phyloP scores from a whole-genome alignment of 1,140 invertebrate species.

The Heterodera carotae region DNA sequence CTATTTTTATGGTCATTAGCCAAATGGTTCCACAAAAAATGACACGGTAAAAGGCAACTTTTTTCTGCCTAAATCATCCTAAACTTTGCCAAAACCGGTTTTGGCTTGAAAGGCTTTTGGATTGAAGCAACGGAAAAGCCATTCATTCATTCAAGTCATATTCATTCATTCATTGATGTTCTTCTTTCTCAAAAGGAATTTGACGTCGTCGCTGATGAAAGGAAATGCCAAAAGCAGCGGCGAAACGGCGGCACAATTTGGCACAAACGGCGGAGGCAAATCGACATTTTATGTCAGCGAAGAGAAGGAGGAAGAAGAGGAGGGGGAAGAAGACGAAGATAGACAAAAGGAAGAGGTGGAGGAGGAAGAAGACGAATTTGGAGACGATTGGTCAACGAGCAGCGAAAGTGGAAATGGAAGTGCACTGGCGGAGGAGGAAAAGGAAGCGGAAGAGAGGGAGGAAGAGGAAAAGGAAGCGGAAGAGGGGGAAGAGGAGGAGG shows the following conservation, averaged over 20 bases:
- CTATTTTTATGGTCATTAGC: too few species aligned
- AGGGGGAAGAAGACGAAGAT: constrained; percentile 12
- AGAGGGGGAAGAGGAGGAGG: too few species aligned
- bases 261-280: neutral
- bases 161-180: neutral
- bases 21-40: too few species aligned
- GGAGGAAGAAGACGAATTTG: constrained; percentile 8
- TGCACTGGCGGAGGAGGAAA: too few species aligned
- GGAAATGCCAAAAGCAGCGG: neutral
- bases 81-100: neutral
- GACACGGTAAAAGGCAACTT: too few species aligned
- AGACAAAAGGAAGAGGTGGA: constrained; percentile 1
- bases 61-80: too few species aligned
- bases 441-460: too few species aligned
- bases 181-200: neutral
- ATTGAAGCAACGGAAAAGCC: too few species aligned
- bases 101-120: too few species aligned
- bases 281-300: constrained; percentile 23
- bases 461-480: too few species aligned
- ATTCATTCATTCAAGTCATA: neutral
- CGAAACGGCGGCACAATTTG: neutral
- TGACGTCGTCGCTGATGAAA: neutral
- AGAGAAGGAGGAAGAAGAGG: constrained; percentile 19
- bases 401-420: neutral
- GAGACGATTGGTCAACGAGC: constrained; percentile 27